Base-by-base conservation (phyloP, 2,888 invertebrate genomes). In the Drosophila pullipes region DNA sequence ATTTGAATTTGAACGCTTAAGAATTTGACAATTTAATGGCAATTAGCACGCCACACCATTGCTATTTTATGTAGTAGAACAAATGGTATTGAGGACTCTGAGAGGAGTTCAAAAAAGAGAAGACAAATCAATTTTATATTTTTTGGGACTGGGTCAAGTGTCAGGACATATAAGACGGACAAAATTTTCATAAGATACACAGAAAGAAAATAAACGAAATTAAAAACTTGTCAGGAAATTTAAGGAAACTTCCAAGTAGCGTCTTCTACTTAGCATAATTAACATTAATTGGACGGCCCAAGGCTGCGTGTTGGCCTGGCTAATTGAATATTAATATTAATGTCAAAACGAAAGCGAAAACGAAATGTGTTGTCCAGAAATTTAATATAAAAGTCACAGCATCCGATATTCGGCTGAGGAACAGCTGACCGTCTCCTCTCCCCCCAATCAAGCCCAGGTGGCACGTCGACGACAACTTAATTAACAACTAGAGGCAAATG, bases 251-350 rank as follows among this genome's bases (percentile, higher is more conserved):
- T 69, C 31, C 50, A 59, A 64, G 58, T 50, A 61, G 70, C 61
- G 65, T 67, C 61, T n/a, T n/a, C 79, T 74, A 80, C 69, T 78
- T 76, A 75, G 76, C 76, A 78, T 80, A 78, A 78, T 78, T 71
- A 80, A 76, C 71, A 80, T 65, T 80, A 63, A 80, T 80, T 76
- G 65, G 41, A 69, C 50, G 60, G 58, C 68, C 64, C 50, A 50
- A 61, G 74, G 82, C 61, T n/a, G 57, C 61, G 69, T 69, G 77
- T 59, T 60, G 76, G 66, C 41, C 52, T 37, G 74, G 57, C 85
- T 85, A 89, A 89, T 85, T 87, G 89, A 85, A 87, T 84, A 89
- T 85, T 86, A 84, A 85, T 89, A 82, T 86, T 84, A 82, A 80
- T 89, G 87, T 76, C 81, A 66, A 89, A 87, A 64, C 64, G 58